Evolutionary conservation across 2,797 vertebrate species (phyloP).

Genomic region (Potorous gilbertii): DNA sequence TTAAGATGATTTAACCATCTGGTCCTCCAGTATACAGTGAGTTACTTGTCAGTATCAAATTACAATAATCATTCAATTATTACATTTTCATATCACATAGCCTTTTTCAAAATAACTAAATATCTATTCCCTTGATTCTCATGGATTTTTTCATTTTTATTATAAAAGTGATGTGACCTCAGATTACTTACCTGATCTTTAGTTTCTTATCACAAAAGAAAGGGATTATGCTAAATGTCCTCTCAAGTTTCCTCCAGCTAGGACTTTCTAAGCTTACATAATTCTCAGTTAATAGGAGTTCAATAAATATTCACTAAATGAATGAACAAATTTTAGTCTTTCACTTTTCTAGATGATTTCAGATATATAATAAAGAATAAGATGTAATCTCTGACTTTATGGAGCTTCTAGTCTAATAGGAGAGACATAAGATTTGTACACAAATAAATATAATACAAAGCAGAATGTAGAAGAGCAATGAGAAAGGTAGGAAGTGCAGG

Average conservation of each 20-base stretch:
- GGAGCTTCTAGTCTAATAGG: constrained; percentile 56
- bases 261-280: neutral
- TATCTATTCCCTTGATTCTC: neutral
- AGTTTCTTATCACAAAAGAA: neutral
- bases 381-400: constrained; percentile 46
- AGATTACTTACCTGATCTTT: neutral
- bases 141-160: neutral
- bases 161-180: neutral
- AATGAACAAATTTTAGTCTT: neutral
- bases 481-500: neutral
- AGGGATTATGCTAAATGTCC: neutral
- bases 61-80: neutral
- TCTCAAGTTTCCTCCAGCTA: neutral
- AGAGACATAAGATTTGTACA: constrained; percentile 56
- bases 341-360: neutral
- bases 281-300: neutral
- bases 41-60: neutral
- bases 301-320: neutral
- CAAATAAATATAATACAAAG: constrained; percentile 66
- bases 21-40: neutral
- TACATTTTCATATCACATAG: neutral
- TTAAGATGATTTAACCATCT: neutral
- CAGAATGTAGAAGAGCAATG: neutral
- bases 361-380: constrained; percentile 40
- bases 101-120: neutral